These are phyloP conservation scores for Ochotona curzoniae DNA, from an alignment of 2,113 vertebrate species.

Conservation along the genomic window DNA sequence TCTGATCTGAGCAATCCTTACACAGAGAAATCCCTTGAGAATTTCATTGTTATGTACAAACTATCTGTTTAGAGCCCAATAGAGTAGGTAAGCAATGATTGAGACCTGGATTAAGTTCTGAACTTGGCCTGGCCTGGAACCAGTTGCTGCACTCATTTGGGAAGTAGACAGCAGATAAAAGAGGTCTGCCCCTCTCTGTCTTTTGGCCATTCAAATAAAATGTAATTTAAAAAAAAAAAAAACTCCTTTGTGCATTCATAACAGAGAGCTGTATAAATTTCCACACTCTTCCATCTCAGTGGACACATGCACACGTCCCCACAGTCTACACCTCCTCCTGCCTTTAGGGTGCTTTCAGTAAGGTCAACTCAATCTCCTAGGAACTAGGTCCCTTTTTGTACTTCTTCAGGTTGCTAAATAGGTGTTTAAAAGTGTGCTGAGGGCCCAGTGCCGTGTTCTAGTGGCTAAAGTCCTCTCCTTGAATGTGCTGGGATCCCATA, in stretches of 20 bases:
- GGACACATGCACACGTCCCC: background rate
- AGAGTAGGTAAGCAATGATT: too few species aligned
- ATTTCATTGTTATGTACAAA: constrained; percentile 11
- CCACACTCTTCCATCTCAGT: constrained; percentile 22
- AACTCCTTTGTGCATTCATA: background rate
- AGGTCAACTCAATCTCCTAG: background rate
- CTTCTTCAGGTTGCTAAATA: background rate
- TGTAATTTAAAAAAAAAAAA: too few species aligned
- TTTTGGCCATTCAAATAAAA: too few species aligned
- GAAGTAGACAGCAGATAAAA: too few species aligned
- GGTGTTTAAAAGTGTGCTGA: background rate
- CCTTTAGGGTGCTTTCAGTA: background rate
- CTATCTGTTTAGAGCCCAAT: background rate
- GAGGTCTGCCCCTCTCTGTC: too few species aligned
- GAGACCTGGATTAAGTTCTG: too few species aligned
- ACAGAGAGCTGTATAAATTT: constrained; percentile 11
- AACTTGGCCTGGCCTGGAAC: too few species aligned
- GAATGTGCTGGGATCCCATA: too few species aligned
- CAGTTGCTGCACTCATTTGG: too few species aligned
- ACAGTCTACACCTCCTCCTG: background rate
- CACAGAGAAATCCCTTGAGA: background rate
- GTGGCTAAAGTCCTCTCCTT: too few species aligned
- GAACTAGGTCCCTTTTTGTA: background rate
- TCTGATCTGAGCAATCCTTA: background rate
- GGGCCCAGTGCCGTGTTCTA: too few species aligned